Conservation (phyloP, 2,888 invertebrate genomes). For the Agapostemon virescens region DNA sequence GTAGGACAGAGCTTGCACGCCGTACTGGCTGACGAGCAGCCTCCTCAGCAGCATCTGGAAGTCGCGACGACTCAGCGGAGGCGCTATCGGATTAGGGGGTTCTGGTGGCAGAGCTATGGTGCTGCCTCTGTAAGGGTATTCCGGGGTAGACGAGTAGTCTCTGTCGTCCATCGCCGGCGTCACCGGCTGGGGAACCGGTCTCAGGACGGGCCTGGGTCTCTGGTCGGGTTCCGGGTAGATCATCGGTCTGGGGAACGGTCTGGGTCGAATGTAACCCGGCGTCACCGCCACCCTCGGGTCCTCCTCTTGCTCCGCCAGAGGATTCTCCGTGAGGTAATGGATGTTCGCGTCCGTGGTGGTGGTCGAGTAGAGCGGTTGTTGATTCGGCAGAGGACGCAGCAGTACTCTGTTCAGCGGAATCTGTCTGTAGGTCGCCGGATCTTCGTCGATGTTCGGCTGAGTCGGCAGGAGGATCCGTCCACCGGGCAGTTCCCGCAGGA, state of each 20-base stretch:
- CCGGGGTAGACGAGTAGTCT: conserved; percentile 72
- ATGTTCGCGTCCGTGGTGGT: conserved; percentile 74
- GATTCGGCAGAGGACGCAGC: conserved; percentile 68
- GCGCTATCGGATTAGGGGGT: conserved; percentile 83
- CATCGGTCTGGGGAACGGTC: conserved; percentile 67
- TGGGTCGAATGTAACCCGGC: conserved; percentile 67
- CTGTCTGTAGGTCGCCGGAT: conserved; percentile 68
- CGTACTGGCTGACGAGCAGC: conserved; percentile 84
- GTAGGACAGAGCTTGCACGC: conserved; percentile 75
- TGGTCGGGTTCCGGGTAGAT: conserved; percentile 68
- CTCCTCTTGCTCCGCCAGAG: conserved; percentile 70
- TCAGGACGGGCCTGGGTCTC: conserved; percentile 67
- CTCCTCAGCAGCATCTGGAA: conserved; percentile 86
- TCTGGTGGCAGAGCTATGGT: conserved; percentile 79
- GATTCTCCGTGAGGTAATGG: conserved; percentile 75
- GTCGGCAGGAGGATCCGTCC: conserved; percentile 70
- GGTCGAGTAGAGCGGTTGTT: conserved; percentile 71
- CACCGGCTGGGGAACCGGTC: conserved; percentile 63
- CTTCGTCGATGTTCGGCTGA: conserved; percentile 69
- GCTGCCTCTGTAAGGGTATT: conserved; percentile 71
- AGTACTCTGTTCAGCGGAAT: conserved; percentile 71
- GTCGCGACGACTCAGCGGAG: conserved; percentile 87
- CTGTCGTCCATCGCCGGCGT: conserved; percentile 69
- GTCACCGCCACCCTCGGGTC: conserved; percentile 68
- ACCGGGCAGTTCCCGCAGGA: conserved; percentile 70